A percentile compares a stretch with the other conserved stretches of the same genome.
Evolutionary conservation across 2,888 invertebrate species (phyloP).

Genomic region (Eupithecia exiguata): DNA sequence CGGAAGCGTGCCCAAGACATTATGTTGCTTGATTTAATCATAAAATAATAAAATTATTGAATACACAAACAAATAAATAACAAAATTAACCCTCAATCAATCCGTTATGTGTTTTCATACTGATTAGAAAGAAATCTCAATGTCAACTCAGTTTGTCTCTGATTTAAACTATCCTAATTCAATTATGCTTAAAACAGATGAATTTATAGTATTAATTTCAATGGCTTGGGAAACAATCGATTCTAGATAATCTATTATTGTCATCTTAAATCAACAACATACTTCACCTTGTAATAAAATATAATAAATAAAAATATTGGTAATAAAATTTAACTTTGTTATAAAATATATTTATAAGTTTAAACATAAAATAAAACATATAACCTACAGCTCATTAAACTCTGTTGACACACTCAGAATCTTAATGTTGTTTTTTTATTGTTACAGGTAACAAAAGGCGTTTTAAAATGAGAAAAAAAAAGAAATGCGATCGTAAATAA

Average conservation of each 20-base stretch:
- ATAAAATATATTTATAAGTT: neutral
- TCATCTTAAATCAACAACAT: neutral
- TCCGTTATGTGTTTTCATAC: too few relatives aligned
- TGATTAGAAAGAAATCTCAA: too few relatives aligned
- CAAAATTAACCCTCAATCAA: too few relatives aligned
- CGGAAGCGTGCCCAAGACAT: too few relatives aligned
- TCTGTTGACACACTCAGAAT: neutral
- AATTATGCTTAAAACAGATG: too few relatives aligned
- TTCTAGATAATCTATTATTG: neutral
- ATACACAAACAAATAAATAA: too few relatives aligned
- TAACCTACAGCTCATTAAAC: neutral
- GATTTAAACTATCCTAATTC: too few relatives aligned
- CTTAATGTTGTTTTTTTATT: conserved; percentile 43
- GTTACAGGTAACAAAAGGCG: conserved; percentile 59
- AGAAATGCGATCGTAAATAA: conserved; percentile 63
- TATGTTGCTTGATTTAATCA: too few relatives aligned
- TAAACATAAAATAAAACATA: neutral
- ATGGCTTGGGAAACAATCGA: neutral
- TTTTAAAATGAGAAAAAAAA: conserved; percentile 78
- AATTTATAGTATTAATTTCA: neutral
- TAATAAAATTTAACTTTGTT: neutral
- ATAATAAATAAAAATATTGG: too few relatives aligned
- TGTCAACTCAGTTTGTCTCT: too few relatives aligned
- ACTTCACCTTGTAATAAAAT: too few relatives aligned
- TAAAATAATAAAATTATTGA: too few relatives aligned